These are phyloP conservation scores for Plagiodera versicolora DNA, from an alignment of 2,888 invertebrate species.

Conservation along the genomic window DNA sequence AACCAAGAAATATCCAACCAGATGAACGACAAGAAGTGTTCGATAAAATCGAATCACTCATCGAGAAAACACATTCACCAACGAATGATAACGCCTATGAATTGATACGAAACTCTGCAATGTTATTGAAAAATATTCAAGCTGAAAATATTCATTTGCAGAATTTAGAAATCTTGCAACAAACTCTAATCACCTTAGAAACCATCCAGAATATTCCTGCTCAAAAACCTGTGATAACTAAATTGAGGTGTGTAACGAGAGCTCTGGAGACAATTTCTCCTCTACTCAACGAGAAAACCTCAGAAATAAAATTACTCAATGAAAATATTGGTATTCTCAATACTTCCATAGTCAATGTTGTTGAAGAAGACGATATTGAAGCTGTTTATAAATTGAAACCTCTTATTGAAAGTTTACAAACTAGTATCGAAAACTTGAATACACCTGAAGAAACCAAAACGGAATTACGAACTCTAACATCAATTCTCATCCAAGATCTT, in stretches of 20 bases:
- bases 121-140: background rate
- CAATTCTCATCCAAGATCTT: background rate
- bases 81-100: background rate
- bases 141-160: background rate
- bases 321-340: constrained; percentile 1
- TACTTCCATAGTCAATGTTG: background rate
- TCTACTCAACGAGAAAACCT: background rate
- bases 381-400: background rate
- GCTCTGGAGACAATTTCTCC: background rate
- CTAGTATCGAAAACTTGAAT: background rate
- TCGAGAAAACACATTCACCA: background rate
- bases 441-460: background rate
- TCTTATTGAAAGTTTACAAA: background rate
- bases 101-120: background rate
- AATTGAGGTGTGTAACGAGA: background rate
- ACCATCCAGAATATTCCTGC: background rate
- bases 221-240: background rate
- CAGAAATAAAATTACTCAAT: background rate
- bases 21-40: background rate
- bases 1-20: background rate
- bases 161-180: background rate
- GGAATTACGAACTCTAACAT: background rate
- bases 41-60: background rate
- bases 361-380: background rate
- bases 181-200: background rate